Evolutionary conservation across 1,140 invertebrate species (phyloP).

Genomic region (Drosophila miranda): DNA sequence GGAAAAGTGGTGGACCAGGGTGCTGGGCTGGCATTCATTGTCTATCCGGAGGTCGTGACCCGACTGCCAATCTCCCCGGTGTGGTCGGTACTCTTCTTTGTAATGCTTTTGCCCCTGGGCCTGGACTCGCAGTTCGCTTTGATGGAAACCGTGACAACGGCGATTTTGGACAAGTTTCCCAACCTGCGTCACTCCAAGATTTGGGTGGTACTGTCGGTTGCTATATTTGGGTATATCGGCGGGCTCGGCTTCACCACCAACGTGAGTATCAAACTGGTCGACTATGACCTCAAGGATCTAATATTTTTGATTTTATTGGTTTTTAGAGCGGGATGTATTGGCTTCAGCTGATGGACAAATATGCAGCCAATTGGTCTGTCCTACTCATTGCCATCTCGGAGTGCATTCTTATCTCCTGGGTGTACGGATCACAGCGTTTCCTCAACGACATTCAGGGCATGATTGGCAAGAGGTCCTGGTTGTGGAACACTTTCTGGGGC

Average conservation of each 20-base stretch:
- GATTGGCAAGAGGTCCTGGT: conserved; percentile 88
- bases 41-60: conserved; percentile 93
- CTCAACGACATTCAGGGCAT: conserved; percentile 90
- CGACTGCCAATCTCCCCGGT: conserved; percentile 90
- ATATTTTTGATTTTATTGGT: neutral
- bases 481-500: conserved; percentile 91
- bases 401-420: conserved; percentile 90
- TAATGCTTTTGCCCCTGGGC: conserved; percentile 91
- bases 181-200: conserved; percentile 88
- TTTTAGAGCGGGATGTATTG: conserved; percentile 91
- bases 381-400: conserved; percentile 91
- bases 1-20: conserved; percentile 89
- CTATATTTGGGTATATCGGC: conserved; percentile 88
- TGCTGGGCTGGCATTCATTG: conserved; percentile 92
- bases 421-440: conserved; percentile 92
- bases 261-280: conserved; percentile 83
- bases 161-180: conserved; percentile 90
- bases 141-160: conserved; percentile 92
- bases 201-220: conserved; percentile 87
- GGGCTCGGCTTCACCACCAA: conserved; percentile 91
- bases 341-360: conserved; percentile 93
- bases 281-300: neutral
- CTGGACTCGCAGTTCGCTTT: conserved; percentile 92
- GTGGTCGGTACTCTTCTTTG: conserved; percentile 94
- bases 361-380: conserved; percentile 93